Evolutionary conservation across 1,140 invertebrate genomes (phyloP).

Genomic region (Oedothorax gibbosus): DNA sequence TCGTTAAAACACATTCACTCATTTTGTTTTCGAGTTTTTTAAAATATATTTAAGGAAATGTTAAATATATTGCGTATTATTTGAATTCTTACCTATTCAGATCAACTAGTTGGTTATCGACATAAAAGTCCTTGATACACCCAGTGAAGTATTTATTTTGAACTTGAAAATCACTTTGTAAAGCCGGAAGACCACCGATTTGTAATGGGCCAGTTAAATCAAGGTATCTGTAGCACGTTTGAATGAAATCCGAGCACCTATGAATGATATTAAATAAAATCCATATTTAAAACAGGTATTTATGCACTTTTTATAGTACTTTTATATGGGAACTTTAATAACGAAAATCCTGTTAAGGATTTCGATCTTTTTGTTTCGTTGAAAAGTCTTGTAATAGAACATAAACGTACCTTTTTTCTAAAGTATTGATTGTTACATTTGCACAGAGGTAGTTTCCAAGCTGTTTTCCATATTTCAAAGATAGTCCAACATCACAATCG

Average conservation of each 20-base stretch:
- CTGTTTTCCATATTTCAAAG: constrained; percentile 77
- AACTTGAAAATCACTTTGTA: constrained; percentile 81
- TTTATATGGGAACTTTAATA: no score
- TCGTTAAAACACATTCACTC: no score
- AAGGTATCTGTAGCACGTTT: constrained; percentile 93
- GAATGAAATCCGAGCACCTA: constrained; percentile 85
- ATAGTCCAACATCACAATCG: constrained; percentile 83
- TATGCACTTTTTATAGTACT: no score
- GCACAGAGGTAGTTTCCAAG: constrained; percentile 89
- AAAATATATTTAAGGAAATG: neutral
- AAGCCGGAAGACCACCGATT: constrained; percentile 89
- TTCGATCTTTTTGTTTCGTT: no score
- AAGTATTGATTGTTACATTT: constrained; percentile 74
- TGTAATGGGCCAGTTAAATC: constrained; percentile 96
- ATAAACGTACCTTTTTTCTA: constrained; percentile 67
- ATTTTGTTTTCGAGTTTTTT: neutral
- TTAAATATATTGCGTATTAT: neutral
- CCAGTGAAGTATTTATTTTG: constrained; percentile 87
- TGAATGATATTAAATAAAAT: constrained; percentile 60
- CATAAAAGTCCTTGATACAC: constrained; percentile 89
- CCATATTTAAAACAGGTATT: no score
- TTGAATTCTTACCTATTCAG: constrained; percentile 77
- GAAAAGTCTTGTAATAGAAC: no score
- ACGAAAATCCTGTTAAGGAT: no score
- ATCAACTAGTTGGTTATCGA: constrained; percentile 90